A percentile compares a stretch with the other conserved stretches of the same genome.
phyloP scores from a whole-genome alignment of 2,888 invertebrate genomes.

The Pammene fasciana region DNA sequence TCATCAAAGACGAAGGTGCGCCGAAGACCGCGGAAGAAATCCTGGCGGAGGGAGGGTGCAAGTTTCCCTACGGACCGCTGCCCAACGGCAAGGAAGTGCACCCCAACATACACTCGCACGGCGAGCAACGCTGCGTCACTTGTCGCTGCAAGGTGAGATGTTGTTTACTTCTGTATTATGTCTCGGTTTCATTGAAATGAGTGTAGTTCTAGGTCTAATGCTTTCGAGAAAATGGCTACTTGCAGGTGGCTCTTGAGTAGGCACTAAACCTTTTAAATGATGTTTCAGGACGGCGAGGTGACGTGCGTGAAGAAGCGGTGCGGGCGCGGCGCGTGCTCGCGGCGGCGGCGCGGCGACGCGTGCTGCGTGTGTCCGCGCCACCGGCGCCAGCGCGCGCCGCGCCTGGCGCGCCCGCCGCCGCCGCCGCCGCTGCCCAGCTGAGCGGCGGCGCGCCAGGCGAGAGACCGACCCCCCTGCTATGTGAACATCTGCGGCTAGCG shows the following conservation, averaged over 20 bases:
- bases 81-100: constrained; percentile 93
- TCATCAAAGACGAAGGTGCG: constrained; percentile 69
- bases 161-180: background rate
- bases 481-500: constrained; percentile 22
- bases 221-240: too few species aligned
- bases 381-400: constrained; percentile 74
- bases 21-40: constrained; percentile 86
- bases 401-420: constrained; percentile 47
- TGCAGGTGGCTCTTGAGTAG: too few species aligned
- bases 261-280: background rate
- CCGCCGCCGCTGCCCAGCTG: constrained; percentile 61
- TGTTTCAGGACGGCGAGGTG: constrained; percentile 88
- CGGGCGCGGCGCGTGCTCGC: constrained; percentile 87
- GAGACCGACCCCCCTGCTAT: constrained; percentile 13
- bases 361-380: constrained; percentile 85
- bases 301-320: constrained; percentile 92
- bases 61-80: constrained; percentile 87
- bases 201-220: too few species aligned
- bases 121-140: constrained; percentile 94
- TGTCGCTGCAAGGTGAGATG: constrained; percentile 92
- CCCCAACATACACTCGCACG: constrained; percentile 93
- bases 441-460: constrained; percentile 48
- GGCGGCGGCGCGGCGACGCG: constrained; percentile 80
- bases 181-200: background rate
- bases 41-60: constrained; percentile 91